phyloP scores from a whole-genome alignment of 37 sponge, comb jelly and placozoan genomes.

The Geodia barretti region DNA sequence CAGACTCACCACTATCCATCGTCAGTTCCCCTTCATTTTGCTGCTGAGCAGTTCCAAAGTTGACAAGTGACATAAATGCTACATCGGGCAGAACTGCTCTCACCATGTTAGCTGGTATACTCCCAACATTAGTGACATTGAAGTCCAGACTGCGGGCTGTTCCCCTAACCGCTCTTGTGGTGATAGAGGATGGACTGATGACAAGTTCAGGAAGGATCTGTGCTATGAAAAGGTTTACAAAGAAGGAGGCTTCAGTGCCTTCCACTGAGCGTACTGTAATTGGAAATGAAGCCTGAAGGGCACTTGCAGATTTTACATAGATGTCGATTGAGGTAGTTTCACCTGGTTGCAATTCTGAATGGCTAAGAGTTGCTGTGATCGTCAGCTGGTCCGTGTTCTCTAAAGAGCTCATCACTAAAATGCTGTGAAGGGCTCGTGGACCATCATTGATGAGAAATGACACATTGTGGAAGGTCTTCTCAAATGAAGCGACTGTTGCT shows the following conservation, averaged over 20 bases:
- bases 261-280: neutral
- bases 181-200: constrained; percentile 16
- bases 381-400: neutral
- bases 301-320: neutral
- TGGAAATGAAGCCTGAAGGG: constrained; percentile 7
- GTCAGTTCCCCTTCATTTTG: too few species aligned
- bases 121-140: constrained; percentile 40
- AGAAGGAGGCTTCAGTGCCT: neutral
- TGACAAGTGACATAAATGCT: constrained; percentile 24
- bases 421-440: constrained; percentile 10
- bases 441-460: constrained; percentile 39
- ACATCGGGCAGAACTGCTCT: constrained; percentile 5
- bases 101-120: constrained; percentile 15
- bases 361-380: neutral
- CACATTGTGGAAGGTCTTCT: constrained; percentile 28
- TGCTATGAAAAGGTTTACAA: constrained; percentile 4
- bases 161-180: constrained; percentile 33
- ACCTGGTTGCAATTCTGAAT: neutral
- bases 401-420: neutral
- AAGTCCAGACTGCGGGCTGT: constrained; percentile 16
- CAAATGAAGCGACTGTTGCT: constrained; percentile 6
- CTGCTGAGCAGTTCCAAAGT: constrained; percentile 21
- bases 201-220: constrained; percentile 32
- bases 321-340: constrained; percentile 13
- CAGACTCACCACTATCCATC: too few species aligned